phyloP scores from a whole-genome alignment of 1,140 invertebrate species.

The Sinonovacula constricta region DNA sequence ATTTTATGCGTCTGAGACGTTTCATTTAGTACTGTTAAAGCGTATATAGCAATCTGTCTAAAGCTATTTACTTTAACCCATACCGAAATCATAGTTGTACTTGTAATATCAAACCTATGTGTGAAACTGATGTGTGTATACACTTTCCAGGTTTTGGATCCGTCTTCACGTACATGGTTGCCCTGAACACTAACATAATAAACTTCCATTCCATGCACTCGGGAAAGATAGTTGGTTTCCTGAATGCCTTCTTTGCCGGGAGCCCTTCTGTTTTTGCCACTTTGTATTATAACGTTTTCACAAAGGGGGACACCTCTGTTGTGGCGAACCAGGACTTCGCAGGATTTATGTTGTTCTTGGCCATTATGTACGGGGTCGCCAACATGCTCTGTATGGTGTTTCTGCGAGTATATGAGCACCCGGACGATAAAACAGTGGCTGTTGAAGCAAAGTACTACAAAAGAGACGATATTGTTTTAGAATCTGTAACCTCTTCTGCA shows the following conservation, averaged over 20 bases:
- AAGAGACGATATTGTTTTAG: too few relatives aligned
- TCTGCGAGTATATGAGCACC: conserved; percentile 46
- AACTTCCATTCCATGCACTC: neutral
- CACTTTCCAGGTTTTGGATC: neutral
- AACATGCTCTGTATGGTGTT: conserved; percentile 57
- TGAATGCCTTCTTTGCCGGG: neutral
- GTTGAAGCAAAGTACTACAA: too few relatives aligned
- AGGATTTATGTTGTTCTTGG: conserved; percentile 58
- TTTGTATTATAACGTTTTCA: neutral
- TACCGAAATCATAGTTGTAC: too few relatives aligned
- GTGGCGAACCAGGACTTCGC: neutral
- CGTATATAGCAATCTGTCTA: too few relatives aligned
- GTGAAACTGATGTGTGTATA: too few relatives aligned
- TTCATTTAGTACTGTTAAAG: too few relatives aligned
- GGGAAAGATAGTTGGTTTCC: neutral
- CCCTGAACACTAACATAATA: neutral
- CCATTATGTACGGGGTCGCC: conserved; percentile 48
- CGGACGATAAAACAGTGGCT: too few relatives aligned
- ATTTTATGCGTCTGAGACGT: too few relatives aligned
- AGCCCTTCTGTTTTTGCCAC: neutral
- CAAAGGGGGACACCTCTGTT: neutral
- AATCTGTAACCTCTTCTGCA: too few relatives aligned
- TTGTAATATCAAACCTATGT: too few relatives aligned
- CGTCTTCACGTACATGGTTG: neutral
- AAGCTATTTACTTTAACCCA: too few relatives aligned